A percentile compares a stretch with the other conserved stretches of the same genome.
Conservation (phyloP, 2,888 invertebrate species). For the Tenodera sinensis region DNA sequence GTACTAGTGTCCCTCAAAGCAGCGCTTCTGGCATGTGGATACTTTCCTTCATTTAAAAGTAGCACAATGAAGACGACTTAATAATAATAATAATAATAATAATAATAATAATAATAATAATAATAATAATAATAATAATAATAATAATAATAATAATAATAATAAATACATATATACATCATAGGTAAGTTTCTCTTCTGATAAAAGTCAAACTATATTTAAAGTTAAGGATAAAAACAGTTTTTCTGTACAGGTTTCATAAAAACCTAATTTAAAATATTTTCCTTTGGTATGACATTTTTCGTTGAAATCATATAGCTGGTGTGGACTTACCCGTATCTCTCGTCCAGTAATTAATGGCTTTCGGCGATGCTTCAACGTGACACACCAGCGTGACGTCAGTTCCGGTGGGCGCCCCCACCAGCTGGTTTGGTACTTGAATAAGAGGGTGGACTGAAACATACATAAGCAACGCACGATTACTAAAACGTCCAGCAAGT, state of each 20-base stretch:
- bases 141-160: no score
- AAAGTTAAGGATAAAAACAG: not conserved
- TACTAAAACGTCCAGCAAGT: no score
- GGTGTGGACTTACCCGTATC: constrained; percentile 67
- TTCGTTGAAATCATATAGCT: not conserved
- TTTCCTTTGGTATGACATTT: not conserved
- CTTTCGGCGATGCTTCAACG: constrained; percentile 89
- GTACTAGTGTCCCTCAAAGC: no score
- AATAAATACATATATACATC: no score
- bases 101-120: no score
- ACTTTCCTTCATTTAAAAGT: no score
- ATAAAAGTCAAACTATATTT: not conserved
- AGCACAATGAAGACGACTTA: no score
- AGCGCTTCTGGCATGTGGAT: no score
- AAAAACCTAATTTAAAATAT: not conserved
- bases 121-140: no score
- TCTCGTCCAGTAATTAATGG: constrained; percentile 92
- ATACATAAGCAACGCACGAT: not conserved
- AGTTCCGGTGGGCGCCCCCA: constrained; percentile 81
- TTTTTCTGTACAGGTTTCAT: not conserved
- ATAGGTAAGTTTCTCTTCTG: no score
- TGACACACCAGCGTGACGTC: constrained; percentile 82
- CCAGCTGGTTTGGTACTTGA: constrained; percentile 89
- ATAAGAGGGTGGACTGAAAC: constrained; percentile 84
- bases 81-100: no score